Base-by-base conservation (phyloP, 2,113 vertebrate species). In the Catharus bicknelli region DNA sequence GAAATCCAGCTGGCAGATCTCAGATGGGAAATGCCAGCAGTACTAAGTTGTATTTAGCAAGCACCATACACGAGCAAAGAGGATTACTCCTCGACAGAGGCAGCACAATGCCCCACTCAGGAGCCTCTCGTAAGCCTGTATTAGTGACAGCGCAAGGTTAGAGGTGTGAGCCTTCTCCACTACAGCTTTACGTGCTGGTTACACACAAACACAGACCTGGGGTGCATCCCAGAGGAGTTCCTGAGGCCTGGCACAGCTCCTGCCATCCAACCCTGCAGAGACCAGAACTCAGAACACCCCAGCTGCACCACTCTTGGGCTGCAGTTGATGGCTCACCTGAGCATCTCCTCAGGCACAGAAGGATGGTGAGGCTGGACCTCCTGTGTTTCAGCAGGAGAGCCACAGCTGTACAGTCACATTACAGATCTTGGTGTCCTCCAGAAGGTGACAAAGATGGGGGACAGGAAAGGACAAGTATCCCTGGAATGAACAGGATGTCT, bases 51-150 rank as follows among this genome's bases (percentile, higher is more conserved):
- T 58, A 67, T 75, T 95, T 43, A 81, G 73, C 27, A 81, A 72
- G 86, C 80, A 50, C 40, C 73, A 23, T 13, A 55, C 11, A 83
- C 0, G 2, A 84, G 94, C 73, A 94, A 92, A 96, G 94, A 93
- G 90, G 92, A 96, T 96, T 96, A 92, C 42, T 76, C 74, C 90
- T 93, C 5, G 1, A 72, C 7, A 89, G 66, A 90, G 80, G 38
- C 66, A 73, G 86, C 88, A 95, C 88, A 87, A 83, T 61, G 64
- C 59, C 88, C 77, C 16, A n/a, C 86, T 90, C 77, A 38, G 86
- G 73, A 92, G 88, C 57, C 86, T 72, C 51, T 64, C 23, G 43
- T 84, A 91, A 96, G 90, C 90, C 86, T n/a, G 51, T 48, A 84
- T 82, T 92, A 95, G 84, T 1, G 3, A 36, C 74, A 69, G 73